phyloP scores from a whole-genome alignment of 2,113 vertebrate genomes.

The Butorides virescens region DNA sequence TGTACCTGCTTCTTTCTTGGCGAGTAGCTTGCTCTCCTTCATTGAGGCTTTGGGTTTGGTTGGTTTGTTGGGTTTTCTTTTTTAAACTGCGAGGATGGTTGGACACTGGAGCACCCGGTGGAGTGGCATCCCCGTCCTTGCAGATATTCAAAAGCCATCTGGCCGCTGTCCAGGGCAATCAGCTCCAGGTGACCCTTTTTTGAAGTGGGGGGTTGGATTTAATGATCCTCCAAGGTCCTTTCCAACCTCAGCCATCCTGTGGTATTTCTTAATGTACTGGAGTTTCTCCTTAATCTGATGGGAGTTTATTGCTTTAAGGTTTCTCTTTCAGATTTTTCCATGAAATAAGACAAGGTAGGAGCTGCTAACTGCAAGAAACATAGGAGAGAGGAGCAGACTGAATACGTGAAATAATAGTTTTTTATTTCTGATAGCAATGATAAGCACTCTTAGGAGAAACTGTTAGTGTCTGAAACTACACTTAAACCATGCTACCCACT shows the following conservation, averaged over 20 bases:
- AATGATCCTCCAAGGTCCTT: neutral
- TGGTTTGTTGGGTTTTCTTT: too few species aligned
- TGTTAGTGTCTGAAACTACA: neutral
- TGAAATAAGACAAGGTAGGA: neutral
- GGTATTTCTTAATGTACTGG: neutral
- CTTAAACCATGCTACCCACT: neutral
- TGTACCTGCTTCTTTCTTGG: neutral
- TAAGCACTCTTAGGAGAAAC: neutral
- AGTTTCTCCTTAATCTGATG: neutral
- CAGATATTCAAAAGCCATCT: rapidly evolving
- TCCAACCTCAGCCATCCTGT: neutral
- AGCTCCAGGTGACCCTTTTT: neutral
- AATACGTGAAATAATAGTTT: neutral
- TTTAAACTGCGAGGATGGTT: neutral
- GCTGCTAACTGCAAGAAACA: neutral
- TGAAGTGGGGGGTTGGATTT: neutral
- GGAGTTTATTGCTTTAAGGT: neutral
- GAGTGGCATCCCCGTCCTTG: neutral
- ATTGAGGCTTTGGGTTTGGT: too few species aligned
- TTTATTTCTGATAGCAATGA: neutral
- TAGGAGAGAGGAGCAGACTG: neutral
- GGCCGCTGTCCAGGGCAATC: neutral
- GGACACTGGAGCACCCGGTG: neutral
- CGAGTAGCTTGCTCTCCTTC: neutral
- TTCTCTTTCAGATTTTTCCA: neutral